Percentiles rank a stretch among this genome's conserved stretches.
Conservation (phyloP, 2,797 vertebrate genomes). For the Parauchenoglanis ngamensis region DNA sequence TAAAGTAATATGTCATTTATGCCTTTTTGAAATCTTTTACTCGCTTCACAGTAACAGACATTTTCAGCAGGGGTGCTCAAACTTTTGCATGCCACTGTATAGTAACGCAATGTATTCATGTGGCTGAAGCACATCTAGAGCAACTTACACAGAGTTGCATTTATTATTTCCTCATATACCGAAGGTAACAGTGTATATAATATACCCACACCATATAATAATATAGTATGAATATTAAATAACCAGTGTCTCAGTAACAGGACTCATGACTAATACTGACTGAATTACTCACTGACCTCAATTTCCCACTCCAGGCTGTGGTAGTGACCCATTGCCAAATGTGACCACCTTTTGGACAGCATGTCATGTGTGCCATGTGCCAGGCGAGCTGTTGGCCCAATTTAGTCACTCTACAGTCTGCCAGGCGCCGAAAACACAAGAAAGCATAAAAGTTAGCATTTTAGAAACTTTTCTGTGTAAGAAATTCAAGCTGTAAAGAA, state of each 20-base stretch:
- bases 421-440: neutral
- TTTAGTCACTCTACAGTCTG: conserved; percentile 12
- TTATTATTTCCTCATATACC: neutral
- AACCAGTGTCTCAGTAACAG: conserved; percentile 26
- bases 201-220: too few relatives aligned
- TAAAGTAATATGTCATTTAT: too few relatives aligned
- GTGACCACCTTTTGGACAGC: conserved; percentile 39
- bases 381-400: conserved; percentile 36
- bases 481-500: neutral
- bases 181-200: neutral
- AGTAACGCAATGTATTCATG: neutral
- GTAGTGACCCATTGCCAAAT: conserved; percentile 42
- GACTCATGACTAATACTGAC: conserved; percentile 21
- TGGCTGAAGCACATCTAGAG: neutral
- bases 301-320: conserved; percentile 43
- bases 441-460: neutral
- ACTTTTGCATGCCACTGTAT: too few relatives aligned
- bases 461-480: neutral
- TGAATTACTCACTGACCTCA: conserved; percentile 50
- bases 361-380: conserved; percentile 40
- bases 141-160: neutral
- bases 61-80: too few relatives aligned
- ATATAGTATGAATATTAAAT: neutral
- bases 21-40: too few relatives aligned
- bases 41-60: neutral